phyloP scores from a whole-genome alignment of 2,113 vertebrate genomes.

The Nothoprocta perdicaria region DNA sequence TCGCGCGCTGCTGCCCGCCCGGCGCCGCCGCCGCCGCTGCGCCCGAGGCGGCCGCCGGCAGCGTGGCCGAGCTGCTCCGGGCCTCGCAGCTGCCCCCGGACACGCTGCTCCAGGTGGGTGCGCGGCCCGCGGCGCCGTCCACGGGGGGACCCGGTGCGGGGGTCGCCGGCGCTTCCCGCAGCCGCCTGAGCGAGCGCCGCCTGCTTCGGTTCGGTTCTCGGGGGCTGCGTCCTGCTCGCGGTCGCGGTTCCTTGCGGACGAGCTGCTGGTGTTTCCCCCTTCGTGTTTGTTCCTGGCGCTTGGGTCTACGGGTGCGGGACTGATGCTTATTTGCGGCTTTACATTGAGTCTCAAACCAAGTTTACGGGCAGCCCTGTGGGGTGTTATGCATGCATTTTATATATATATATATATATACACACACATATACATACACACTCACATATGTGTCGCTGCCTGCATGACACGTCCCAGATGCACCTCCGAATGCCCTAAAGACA shows the following conservation, averaged over 20 bases:
- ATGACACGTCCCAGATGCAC: rapidly evolving
- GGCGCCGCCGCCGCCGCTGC: conserved; percentile 52
- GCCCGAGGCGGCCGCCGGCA: conserved; percentile 57
- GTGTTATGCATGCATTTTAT: no score
- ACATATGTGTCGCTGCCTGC: background rate
- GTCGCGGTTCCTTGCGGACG: no score
- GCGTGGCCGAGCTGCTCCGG: conserved; percentile 59
- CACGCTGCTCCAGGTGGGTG: conserved; percentile 53
- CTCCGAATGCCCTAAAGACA: rapidly evolving
- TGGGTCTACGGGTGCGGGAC: rapidly evolving
- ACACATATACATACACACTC: no score
- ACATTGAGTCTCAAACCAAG: rapidly evolving
- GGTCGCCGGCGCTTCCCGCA: no score
- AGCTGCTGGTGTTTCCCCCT: rapidly evolving
- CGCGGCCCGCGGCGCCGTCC: no score
- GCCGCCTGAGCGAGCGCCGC: no score
- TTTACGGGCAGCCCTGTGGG: rapidly evolving
- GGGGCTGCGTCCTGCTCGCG: background rate
- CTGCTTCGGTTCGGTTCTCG: no score
- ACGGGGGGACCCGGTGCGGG: no score
- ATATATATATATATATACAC: no score
- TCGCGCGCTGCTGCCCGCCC: conserved; percentile 56
- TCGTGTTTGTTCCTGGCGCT: background rate
- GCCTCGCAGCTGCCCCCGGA: conserved; percentile 58
- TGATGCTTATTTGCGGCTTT: rapidly evolving